phyloP scores from a whole-genome alignment of 2,888 invertebrate genomes.

The Iselma pallidipennis region DNA sequence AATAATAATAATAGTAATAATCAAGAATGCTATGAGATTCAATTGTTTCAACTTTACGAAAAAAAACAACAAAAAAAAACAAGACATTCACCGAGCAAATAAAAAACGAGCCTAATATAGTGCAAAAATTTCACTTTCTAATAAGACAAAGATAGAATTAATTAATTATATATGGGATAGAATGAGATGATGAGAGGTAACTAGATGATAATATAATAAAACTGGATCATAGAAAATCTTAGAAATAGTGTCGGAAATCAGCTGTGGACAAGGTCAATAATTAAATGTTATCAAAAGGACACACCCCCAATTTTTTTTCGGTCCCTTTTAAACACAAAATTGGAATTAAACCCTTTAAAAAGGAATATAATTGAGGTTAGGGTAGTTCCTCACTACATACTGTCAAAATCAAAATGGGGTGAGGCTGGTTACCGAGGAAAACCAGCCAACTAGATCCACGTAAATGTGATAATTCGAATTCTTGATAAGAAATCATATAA shows the following conservation, averaged over 20 bases:
- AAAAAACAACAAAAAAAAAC: background rate
- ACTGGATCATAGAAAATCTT: background rate
- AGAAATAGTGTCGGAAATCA: constrained; percentile 17
- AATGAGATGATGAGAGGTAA: no score
- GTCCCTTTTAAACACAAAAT: no score
- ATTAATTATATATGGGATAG: background rate
- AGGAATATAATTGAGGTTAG: background rate
- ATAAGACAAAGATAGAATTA: background rate
- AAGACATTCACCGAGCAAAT: no score
- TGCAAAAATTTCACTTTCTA: constrained; percentile 1
- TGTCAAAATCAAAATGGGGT: background rate
- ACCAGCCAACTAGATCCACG: background rate
- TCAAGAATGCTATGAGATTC: background rate
- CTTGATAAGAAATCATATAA: no score
- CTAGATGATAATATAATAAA: background rate
- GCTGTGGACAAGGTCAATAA: constrained; percentile 21
- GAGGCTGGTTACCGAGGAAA: background rate
- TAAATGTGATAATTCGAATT: no score
- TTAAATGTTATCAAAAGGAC: background rate
- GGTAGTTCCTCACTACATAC: background rate
- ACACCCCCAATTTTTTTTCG: background rate
- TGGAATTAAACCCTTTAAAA: background rate
- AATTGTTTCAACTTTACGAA: background rate
- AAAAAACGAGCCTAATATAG: no score
- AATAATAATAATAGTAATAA: no score